Conservation (phyloP, 2,797 vertebrate species). For the Pagetopsis macropterus region DNA sequence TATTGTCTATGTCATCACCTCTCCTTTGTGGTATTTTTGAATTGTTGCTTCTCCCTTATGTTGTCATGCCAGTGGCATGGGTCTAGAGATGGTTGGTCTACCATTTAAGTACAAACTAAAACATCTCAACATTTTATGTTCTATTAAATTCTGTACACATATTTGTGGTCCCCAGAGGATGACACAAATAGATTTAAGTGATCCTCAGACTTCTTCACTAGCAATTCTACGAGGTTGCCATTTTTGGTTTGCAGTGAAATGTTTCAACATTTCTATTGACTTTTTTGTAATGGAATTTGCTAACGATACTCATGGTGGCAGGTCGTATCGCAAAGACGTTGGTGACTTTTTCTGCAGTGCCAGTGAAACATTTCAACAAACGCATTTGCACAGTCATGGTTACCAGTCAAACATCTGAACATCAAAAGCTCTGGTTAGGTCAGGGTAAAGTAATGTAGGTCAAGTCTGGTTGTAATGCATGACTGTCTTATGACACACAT, state of each 20-base stretch:
- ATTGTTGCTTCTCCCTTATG: neutral
- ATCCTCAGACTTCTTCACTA: neutral
- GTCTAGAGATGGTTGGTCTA: neutral
- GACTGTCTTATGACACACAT: conserved; percentile 37
- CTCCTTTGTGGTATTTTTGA: neutral
- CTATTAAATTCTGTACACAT: neutral
- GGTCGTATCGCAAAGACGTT: neutral
- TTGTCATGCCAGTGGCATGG: neutral
- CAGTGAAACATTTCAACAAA: neutral
- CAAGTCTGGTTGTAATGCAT: conserved; percentile 17
- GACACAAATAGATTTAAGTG: neutral
- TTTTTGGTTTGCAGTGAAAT: neutral
- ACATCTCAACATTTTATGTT: neutral
- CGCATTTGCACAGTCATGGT: neutral
- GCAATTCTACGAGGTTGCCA: neutral
- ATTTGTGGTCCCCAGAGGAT: neutral
- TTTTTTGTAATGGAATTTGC: neutral
- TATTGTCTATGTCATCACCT: neutral
- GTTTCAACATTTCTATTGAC: neutral
- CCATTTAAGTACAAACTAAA: conserved; percentile 4
- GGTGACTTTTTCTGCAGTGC: neutral
- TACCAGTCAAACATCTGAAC: neutral
- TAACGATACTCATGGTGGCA: neutral
- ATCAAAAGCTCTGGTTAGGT: conserved; percentile 24
- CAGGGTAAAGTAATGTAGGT: conserved; percentile 8